Base-by-base conservation (phyloP, 1,140 invertebrate genomes). In the Drosophila gunungcola region DNA sequence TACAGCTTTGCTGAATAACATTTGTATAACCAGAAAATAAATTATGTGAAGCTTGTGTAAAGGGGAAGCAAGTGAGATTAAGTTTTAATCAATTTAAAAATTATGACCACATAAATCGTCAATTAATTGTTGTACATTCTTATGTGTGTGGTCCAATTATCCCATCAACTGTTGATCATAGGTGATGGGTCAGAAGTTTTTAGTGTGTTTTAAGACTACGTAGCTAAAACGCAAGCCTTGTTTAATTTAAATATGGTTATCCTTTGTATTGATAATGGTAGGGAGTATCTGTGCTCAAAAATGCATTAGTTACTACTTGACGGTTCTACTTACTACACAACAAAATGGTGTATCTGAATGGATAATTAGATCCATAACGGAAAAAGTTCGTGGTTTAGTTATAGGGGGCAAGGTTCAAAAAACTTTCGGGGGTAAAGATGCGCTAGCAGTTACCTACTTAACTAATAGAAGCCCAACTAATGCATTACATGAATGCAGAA, bases 101-200 rank as follows among this genome's bases (percentile, higher is more conserved):
- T n/a, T n/a, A n/a, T n/a, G 72, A 75, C 34, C 34, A 36, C 38
- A 48, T 60, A 73, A 79, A 56, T 46, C 92, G 38, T 3, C 38
- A 92, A 79, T 60, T 93, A 57, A 91, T 91, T 80, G 72, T 92
- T 32, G 75, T 93, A n/a, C 86, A 92, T 78, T 92, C 88, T 9
- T 92, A 93, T 90, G 88, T 93, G 3, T 93, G 93, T 80, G 93
- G 91, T 34, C 91, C 92, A 60, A 93, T 93, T 11, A 38, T 84
- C 61, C 32, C 60, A 5, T 11, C 12, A 11, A 53, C 60, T 27
- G 42, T 63, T n/a, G 39, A 43, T 62, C 12, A 4, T 3, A 36
- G 43, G 41, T 45, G 80, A 80, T 72, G 68, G 83, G 63, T 86
- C 86, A 9, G 89, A 92, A 41, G 91, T 92, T 9, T 90, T 93